phyloP scores from a whole-genome alignment of 2,113 vertebrate species.

The Oplegnathus fasciatus region DNA sequence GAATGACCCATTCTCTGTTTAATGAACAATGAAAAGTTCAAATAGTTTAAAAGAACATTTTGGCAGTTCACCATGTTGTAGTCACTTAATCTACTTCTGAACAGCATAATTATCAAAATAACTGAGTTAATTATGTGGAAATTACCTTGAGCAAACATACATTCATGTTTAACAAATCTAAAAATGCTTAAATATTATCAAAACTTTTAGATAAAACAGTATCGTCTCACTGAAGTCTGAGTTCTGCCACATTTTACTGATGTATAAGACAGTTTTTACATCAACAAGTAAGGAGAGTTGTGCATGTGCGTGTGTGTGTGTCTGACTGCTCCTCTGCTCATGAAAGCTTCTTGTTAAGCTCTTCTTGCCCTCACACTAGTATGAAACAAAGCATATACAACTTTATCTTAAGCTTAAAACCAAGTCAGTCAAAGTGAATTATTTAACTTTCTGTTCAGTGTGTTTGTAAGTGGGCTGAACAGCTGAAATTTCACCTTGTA shows the following conservation, averaged over 20 bases:
- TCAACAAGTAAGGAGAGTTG: no score
- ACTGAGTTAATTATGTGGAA: neutral
- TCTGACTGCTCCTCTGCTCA: neutral
- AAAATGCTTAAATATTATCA: neutral
- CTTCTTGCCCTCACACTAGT: no score
- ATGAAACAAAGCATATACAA: no score
- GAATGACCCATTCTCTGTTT: neutral
- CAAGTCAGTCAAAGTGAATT: conserved; percentile 2
- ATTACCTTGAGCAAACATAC: no score
- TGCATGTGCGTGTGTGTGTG: neutral
- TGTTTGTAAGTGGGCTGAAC: neutral
- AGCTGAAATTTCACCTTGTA: no score
- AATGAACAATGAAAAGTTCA: neutral
- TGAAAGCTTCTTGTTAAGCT: no score
- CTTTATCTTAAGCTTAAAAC: neutral
- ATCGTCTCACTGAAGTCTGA: neutral
- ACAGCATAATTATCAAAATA: neutral
- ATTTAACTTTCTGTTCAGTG: neutral
- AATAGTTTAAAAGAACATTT: neutral
- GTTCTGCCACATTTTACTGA: neutral
- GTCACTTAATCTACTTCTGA: neutral
- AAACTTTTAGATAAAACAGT: neutral
- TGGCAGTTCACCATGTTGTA: neutral
- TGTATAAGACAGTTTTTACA: no score
- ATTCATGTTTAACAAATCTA: neutral